These are phyloP conservation scores for Ganaspis sp. DNA, from an alignment of 1,140 invertebrate species.

Conservation along the genomic window DNA sequence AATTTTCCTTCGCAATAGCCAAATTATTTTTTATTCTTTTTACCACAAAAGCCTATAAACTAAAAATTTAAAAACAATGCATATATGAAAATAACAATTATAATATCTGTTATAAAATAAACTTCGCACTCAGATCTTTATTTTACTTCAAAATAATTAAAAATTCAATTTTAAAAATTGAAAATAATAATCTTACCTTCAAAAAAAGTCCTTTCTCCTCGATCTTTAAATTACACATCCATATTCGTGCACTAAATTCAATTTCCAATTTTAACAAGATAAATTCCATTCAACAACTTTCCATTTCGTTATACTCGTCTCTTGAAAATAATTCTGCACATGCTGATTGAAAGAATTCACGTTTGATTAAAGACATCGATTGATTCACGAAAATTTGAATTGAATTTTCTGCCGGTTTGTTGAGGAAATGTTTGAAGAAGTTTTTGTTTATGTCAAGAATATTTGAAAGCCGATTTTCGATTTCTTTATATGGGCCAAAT, in stretches of 20 bases:
- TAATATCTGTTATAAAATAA: too few relatives aligned
- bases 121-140: too few relatives aligned
- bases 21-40: too few relatives aligned
- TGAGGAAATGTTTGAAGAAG: neutral
- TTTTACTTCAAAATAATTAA: too few relatives aligned
- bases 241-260: neutral
- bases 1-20: neutral
- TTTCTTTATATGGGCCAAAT: constrained; percentile 35
- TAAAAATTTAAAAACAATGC: too few relatives aligned
- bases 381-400: neutral
- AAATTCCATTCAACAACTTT: neutral
- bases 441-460: constrained; percentile 17
- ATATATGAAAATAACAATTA: too few relatives aligned
- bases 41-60: too few relatives aligned
- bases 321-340: constrained; percentile 19
- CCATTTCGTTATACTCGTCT: neutral
- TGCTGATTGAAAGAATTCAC: neutral
- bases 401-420: neutral
- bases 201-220: too few relatives aligned
- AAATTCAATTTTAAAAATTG: too few relatives aligned
- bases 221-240: too few relatives aligned
- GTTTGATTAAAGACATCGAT: neutral
- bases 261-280: neutral
- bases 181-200: too few relatives aligned
- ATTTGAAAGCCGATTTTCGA: constrained; percentile 17